These are phyloP conservation scores for Cinclus cinclus DNA, from an alignment of 2,113 vertebrate genomes.

Conservation along the genomic window DNA sequence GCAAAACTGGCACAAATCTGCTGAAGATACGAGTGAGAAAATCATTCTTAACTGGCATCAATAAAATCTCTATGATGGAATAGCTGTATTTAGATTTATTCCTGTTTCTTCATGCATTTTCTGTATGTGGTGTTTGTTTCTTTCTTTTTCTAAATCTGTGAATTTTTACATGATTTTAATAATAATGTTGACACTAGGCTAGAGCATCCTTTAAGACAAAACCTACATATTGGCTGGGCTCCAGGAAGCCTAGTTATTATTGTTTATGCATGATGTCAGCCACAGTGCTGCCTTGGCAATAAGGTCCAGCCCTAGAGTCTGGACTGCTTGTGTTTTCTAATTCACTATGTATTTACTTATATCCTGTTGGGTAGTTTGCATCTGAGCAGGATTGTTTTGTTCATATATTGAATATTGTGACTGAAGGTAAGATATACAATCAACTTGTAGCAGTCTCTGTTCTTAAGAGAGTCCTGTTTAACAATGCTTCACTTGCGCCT, in stretches of 20 bases:
- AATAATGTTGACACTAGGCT: neutral
- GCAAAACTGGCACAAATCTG: conserved; percentile 10
- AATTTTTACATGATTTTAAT: neutral
- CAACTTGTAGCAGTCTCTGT: neutral
- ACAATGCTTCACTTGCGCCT: neutral
- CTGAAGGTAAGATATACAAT: neutral
- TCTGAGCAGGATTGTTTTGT: neutral
- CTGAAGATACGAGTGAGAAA: neutral
- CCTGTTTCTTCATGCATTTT: neutral
- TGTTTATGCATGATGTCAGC: neutral
- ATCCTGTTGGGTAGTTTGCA: neutral
- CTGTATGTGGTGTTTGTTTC: neutral
- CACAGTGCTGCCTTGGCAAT: neutral
- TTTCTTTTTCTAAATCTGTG: neutral
- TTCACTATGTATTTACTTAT: neutral
- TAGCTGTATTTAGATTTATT: neutral
- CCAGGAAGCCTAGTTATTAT: neutral
- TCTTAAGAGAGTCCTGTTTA: neutral
- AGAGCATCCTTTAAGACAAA: neutral
- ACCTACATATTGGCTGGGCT: neutral
- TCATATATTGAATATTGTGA: neutral
- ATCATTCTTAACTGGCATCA: neutral
- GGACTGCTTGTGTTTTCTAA: neutral
- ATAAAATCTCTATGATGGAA: neutral
- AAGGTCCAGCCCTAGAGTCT: neutral